Evolutionary conservation across 2,797 vertebrate genomes (phyloP).

Genomic region (Neopelma chrysocephalum): DNA sequence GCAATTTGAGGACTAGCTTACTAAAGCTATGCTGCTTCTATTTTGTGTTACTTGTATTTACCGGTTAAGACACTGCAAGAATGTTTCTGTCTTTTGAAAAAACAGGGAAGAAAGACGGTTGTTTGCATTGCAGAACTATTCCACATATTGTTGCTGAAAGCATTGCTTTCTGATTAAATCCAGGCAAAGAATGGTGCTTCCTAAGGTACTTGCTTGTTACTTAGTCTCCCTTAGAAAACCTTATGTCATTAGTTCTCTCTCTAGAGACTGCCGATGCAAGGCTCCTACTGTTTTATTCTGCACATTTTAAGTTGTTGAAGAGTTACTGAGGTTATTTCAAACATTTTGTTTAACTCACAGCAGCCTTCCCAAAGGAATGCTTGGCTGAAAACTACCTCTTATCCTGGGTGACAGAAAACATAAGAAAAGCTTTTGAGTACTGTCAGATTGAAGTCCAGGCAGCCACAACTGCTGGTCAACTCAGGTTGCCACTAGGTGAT

Average conservation of each 20-base stretch:
- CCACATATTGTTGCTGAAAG: constrained; percentile 8
- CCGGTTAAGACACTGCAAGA: background rate
- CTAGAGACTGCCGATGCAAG: background rate
- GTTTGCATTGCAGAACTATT: background rate
- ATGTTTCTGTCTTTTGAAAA: constrained; percentile 19
- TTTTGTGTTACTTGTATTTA: background rate
- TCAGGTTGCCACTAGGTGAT: constrained; percentile 78
- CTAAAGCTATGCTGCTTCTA: background rate
- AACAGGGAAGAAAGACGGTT: background rate
- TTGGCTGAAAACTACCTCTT: constrained; percentile 75
- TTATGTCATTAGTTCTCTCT: background rate
- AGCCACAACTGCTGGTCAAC: constrained; percentile 72
- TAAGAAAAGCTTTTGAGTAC: constrained; percentile 67
- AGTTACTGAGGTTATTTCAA: constrained; percentile 76
- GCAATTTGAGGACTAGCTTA: background rate
- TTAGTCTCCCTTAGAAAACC: constrained; percentile 29
- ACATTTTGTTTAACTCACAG: constrained; percentile 75
- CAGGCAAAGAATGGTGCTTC: constrained; percentile 8
- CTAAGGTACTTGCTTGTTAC: background rate
- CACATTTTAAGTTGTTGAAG: constrained; percentile 64
- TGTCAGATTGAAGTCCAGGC: constrained; percentile 66
- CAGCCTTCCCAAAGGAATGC: constrained; percentile 66
- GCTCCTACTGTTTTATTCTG: constrained; percentile 26
- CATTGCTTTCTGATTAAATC: constrained; percentile 52
- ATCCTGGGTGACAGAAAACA: constrained; percentile 73